These are phyloP conservation scores for Harpegnathos saltator DNA, from an alignment of 1,140 invertebrate species.

Conservation along the genomic window DNA sequence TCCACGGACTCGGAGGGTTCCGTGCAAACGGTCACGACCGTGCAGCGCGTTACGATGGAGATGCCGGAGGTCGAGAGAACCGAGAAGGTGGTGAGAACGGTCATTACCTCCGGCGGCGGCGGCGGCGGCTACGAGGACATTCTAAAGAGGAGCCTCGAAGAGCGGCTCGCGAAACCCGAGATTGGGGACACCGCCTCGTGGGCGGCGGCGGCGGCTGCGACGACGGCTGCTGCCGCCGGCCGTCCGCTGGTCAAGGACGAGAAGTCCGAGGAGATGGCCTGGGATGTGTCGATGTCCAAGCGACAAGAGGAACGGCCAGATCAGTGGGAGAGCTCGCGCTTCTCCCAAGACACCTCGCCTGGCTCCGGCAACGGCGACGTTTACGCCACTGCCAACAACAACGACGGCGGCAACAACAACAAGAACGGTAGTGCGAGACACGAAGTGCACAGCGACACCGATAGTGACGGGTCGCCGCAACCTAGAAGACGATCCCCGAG, in stretches of 20 bases:
- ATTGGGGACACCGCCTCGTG: conserved; percentile 52
- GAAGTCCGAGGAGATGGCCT: conserved; percentile 40
- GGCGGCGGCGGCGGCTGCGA: conserved; percentile 21
- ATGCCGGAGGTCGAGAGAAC: conserved; percentile 18
- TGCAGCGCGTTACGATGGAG: conserved; percentile 62
- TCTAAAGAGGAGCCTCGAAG: conserved; percentile 35
- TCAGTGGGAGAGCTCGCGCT: conserved; percentile 79
- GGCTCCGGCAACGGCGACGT: conserved; percentile 78
- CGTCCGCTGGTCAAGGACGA: conserved; percentile 35
- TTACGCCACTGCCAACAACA: conserved; percentile 71
- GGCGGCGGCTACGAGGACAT: conserved; percentile 33
- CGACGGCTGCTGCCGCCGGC: not conserved
- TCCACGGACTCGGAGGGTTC: conserved; percentile 57
- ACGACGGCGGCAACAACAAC: conserved; percentile 73
- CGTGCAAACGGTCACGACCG: conserved; percentile 66
- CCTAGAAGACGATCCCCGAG: conserved; percentile 81
- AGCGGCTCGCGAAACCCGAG: conserved; percentile 11
- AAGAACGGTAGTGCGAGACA: conserved; percentile 73
- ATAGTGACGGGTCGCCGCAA: conserved; percentile 81
- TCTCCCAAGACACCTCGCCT: conserved; percentile 81
- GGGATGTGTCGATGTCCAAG: conserved; percentile 6
- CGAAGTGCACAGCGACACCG: conserved; percentile 81
- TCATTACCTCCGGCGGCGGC: conserved; percentile 54
- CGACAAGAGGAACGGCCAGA: conserved; percentile 60
- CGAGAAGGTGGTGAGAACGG: conserved; percentile 73